phyloP scores from a whole-genome alignment of 2,113 vertebrate species.

The Fregetta grallaria region DNA sequence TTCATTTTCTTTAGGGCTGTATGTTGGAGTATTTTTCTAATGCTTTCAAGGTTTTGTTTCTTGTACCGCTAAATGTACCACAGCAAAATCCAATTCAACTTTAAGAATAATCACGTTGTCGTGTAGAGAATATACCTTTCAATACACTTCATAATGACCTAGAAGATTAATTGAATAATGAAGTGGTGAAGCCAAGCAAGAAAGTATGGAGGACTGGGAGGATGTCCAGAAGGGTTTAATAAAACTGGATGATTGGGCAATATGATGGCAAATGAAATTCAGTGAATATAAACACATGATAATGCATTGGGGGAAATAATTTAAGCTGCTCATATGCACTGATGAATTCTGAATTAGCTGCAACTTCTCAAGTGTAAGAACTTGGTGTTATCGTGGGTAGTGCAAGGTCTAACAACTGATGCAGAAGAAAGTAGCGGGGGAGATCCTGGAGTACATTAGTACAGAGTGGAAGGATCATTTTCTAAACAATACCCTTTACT shows the following conservation, averaged over 20 bases:
- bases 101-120: neutral
- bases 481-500: neutral
- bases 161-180: slow-evolving; percentile 1
- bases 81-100: neutral
- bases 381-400: neutral
- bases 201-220: neutral
- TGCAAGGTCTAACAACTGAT: neutral
- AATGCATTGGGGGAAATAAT: neutral
- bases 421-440: neutral
- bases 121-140: neutral
- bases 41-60: neutral
- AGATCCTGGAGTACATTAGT: neutral
- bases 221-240: neutral
- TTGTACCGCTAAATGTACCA: neutral
- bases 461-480: neutral
- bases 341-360: slow-evolving; percentile 24
- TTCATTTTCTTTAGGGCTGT: neutral
- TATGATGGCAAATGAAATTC: slow-evolving; percentile 8
- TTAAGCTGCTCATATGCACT: neutral
- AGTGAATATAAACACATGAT: neutral
- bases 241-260: neutral
- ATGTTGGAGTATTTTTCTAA: neutral
- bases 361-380: neutral
- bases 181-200: slow-evolving; percentile 16
- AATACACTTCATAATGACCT: neutral